Evolutionary conservation across 2,888 invertebrate species (phyloP).

Genomic region (Sminthurides aquaticus): DNA sequence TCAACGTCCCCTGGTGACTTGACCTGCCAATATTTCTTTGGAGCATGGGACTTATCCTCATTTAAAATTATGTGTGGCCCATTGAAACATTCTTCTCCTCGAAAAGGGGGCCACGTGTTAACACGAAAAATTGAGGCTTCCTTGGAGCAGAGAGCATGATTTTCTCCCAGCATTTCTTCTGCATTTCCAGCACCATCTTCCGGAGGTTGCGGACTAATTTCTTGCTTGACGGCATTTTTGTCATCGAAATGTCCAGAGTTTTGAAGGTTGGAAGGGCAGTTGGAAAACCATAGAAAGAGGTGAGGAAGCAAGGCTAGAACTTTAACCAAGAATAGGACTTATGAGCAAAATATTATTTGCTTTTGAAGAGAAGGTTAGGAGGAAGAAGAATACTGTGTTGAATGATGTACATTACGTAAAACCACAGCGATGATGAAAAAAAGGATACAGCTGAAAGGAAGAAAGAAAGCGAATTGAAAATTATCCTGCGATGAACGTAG

Average conservation of each 20-base stretch:
- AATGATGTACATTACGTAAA: neutral
- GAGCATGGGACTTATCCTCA: neutral
- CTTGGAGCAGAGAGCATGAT: neutral
- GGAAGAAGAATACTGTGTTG: too few relatives aligned
- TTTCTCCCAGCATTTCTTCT: neutral
- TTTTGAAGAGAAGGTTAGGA: too few relatives aligned
- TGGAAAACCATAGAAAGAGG: too few relatives aligned
- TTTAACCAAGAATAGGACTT: neutral
- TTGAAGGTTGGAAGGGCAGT: too few relatives aligned
- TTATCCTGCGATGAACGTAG: neutral
- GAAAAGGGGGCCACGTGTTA: neutral
- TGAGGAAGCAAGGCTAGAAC: neutral
- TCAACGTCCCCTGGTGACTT: neutral
- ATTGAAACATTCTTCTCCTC: neutral
- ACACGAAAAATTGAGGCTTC: neutral
- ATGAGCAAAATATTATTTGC: neutral
- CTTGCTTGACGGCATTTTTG: too few relatives aligned
- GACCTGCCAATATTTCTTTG: neutral
- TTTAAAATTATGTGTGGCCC: neutral
- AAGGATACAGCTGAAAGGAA: neutral
- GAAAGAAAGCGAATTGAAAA: neutral
- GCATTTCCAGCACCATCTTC: too few relatives aligned
- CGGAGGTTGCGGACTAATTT: too few relatives aligned
- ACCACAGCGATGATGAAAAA: neutral
- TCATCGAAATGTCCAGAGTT: too few relatives aligned